phyloP scores from a whole-genome alignment of 2,888 invertebrate species.

The Temnothorax unifasciatus region DNA sequence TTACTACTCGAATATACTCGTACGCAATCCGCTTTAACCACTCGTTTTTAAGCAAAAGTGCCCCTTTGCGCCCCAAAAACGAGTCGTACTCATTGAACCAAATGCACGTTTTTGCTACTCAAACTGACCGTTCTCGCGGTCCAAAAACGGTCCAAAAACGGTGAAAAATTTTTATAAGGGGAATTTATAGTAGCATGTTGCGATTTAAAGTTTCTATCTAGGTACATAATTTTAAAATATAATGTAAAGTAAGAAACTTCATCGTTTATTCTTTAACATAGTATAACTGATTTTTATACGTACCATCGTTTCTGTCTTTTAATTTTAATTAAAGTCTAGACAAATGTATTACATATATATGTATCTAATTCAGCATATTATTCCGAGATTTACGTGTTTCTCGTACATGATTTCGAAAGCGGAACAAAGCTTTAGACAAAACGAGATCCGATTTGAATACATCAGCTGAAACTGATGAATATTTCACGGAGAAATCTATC shows the following conservation, averaged over 20 bases:
- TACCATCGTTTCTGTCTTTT: neutral
- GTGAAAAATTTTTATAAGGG: too few species aligned
- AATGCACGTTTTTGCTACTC: too few species aligned
- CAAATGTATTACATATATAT: neutral
- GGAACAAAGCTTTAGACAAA: constrained; percentile 47
- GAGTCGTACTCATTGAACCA: too few species aligned
- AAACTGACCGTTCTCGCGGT: too few species aligned
- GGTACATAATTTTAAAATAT: neutral
- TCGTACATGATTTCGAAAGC: neutral
- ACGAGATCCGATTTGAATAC: constrained; percentile 39
- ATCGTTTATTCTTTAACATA: neutral
- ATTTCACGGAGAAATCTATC: constrained; percentile 56
- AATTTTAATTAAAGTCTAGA: constrained; percentile 1
- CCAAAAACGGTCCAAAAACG: too few species aligned
- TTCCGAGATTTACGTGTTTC: neutral
- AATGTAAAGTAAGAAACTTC: neutral
- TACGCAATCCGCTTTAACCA: too few species aligned
- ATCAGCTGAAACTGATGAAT: constrained; percentile 17
- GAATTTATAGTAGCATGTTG: neutral
- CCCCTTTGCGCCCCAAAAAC: too few species aligned
- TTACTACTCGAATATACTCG: too few species aligned
- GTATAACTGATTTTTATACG: neutral
- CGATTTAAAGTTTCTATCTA: neutral
- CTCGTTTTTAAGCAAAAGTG: too few species aligned
- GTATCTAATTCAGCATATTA: neutral